Evolutionary conservation across 2,888 invertebrate genomes (phyloP).

Genomic region (Eupithecia inturbata): DNA sequence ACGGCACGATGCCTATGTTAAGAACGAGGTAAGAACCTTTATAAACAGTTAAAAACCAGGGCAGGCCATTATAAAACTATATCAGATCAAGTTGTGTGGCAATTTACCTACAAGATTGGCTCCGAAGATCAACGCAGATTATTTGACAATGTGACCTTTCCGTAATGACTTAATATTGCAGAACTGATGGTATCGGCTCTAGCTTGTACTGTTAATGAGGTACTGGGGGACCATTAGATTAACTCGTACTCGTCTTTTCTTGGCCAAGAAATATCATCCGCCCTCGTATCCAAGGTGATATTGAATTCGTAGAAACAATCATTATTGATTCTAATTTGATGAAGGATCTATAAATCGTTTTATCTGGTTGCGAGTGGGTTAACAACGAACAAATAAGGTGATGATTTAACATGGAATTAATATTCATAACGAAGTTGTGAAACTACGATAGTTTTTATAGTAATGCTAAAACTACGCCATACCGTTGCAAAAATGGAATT

Average conservation of each 20-base stretch:
- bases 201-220: constrained; percentile 34
- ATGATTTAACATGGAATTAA: too few relatives aligned
- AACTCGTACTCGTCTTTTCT: background rate
- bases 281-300: background rate
- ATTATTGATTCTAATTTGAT: background rate
- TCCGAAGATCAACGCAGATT: constrained; percentile 53
- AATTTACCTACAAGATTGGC: constrained; percentile 30
- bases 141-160: constrained; percentile 55
- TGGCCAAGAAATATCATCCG: background rate
- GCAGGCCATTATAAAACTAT: constrained; percentile 22
- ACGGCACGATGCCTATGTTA: background rate
- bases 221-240: constrained; percentile 12
- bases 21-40: background rate
- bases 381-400: background rate
- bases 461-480: too few relatives aligned
- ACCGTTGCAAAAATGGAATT: too few relatives aligned
- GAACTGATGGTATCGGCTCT: constrained; percentile 58
- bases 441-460: background rate
- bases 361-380: background rate
- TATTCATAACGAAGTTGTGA: background rate
- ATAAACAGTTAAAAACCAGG: constrained; percentile 27
- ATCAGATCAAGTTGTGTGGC: constrained; percentile 32
- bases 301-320: background rate
- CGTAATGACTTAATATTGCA: constrained; percentile 63
- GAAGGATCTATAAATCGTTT: background rate